Percentiles rank a stretch among this genome's conserved stretches.
Conservation (phyloP, 2,113 vertebrate species). For the Dicerorhinus sumatrensis region DNA sequence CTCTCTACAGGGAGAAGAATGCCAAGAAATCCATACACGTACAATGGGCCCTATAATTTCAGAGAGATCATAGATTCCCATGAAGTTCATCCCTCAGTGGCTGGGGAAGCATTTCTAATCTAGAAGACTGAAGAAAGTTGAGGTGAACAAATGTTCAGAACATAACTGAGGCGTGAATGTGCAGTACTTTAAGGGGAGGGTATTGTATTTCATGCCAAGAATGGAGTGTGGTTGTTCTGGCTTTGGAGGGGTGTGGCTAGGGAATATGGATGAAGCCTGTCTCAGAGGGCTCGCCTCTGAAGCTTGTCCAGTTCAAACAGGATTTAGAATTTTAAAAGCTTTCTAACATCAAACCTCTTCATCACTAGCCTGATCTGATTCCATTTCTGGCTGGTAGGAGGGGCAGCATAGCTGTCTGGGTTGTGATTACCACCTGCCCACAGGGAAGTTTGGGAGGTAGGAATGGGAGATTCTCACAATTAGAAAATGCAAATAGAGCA, state of each 20-base stretch:
- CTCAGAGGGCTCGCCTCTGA: neutral
- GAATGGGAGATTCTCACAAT: constrained; percentile 12
- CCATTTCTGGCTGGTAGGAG: constrained; percentile 68
- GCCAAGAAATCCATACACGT: neutral
- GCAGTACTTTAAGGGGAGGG: neutral
- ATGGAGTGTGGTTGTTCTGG: neutral
- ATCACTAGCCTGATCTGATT: constrained; percentile 69
- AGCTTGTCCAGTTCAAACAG: neutral
- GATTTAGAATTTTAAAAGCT: constrained; percentile 50
- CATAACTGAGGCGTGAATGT: neutral
- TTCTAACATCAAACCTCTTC: constrained; percentile 75
- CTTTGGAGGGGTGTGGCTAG: neutral
- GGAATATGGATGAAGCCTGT: too few species aligned
- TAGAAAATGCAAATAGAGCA: constrained; percentile 63
- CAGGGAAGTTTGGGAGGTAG: neutral
- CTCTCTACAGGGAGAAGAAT: neutral
- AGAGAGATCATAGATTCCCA: neutral
- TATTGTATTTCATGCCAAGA: neutral
- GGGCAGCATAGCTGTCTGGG: constrained; percentile 69
- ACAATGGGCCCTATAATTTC: neutral
- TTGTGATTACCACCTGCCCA: constrained; percentile 65
- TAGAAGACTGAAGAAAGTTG: neutral
- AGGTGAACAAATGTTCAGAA: neutral
- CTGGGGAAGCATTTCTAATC: neutral
- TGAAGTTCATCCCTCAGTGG: neutral